A percentile compares a stretch with the other conserved stretches of the same genome.
phyloP scores from a whole-genome alignment of 2,113 vertebrate species.

The Oreochromis tanganicae region DNA sequence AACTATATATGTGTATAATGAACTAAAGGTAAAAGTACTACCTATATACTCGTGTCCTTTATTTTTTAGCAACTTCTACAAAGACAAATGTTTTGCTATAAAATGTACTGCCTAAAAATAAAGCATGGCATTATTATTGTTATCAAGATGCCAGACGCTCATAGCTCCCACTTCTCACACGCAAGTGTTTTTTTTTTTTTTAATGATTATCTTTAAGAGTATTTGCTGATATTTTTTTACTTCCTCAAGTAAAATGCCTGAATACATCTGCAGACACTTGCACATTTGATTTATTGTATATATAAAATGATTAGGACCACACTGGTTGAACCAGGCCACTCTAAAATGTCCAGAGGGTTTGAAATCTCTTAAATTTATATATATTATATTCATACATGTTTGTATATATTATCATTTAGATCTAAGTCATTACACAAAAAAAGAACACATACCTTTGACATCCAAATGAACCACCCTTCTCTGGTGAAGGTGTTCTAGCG shows the following conservation, averaged over 20 bases:
- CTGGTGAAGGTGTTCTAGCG: constrained; percentile 87
- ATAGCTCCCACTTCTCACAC: background rate
- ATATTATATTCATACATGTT: background rate
- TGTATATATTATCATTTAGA: rapidly evolving
- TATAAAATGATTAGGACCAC: background rate
- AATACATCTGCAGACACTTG: background rate
- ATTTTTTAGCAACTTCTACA: background rate
- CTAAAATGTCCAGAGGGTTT: rapidly evolving
- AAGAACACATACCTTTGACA: constrained; percentile 80
- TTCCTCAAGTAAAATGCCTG: rapidly evolving
- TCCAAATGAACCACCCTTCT: constrained; percentile 86
- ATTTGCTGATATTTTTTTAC: background rate
- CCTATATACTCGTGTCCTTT: background rate
- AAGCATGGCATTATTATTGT: background rate
- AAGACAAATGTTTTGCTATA: rapidly evolving
- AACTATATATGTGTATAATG: background rate
- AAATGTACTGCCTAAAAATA: background rate
- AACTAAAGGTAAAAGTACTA: background rate
- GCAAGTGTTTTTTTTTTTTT: background rate
- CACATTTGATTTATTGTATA: background rate
- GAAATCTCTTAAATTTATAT: background rate
- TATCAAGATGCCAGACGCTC: background rate
- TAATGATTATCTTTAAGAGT: background rate
- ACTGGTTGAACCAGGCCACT: background rate
- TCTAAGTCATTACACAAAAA: background rate